phyloP scores from a whole-genome alignment of 2,888 invertebrate species.

The Parnassius smintheus region DNA sequence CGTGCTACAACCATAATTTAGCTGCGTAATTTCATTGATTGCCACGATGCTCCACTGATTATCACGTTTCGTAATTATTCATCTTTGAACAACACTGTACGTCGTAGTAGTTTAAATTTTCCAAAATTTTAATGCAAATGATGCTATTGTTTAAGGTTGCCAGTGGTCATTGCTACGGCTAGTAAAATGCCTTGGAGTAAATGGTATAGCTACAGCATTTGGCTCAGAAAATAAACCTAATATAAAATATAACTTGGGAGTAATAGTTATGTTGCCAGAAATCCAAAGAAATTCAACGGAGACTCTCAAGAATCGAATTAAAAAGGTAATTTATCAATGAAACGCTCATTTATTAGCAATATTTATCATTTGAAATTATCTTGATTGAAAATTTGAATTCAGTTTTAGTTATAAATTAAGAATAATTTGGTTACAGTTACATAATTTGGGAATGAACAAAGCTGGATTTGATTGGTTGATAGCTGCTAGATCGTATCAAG shows the following conservation, averaged over 20 bases:
- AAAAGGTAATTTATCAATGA: constrained; percentile 29
- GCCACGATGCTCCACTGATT: too few relatives aligned
- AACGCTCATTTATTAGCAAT: background rate
- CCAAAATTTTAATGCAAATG: background rate
- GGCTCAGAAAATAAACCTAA: constrained; percentile 40
- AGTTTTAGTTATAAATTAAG: too few relatives aligned
- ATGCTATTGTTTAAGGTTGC: constrained; percentile 8
- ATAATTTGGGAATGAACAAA: constrained; percentile 53
- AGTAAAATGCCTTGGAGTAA: constrained; percentile 65
- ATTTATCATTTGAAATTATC: too few relatives aligned
- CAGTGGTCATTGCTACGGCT: constrained; percentile 55
- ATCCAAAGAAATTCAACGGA: constrained; percentile 43
- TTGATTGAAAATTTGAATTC: too few relatives aligned
- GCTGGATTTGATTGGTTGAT: constrained; percentile 67
- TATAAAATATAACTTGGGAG: constrained; percentile 46
- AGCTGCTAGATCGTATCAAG: constrained; percentile 47
- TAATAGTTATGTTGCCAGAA: constrained; percentile 50
- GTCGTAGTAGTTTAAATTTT: too few relatives aligned
- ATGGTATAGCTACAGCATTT: constrained; percentile 57
- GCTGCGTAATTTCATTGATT: too few relatives aligned
- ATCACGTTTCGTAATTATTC: too few relatives aligned
- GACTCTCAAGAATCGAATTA: constrained; percentile 21
- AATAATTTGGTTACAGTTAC: constrained; percentile 48
- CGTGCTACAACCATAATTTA: too few relatives aligned
- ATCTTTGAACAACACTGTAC: too few relatives aligned